Evolutionary conservation across 2,888 invertebrate species (phyloP).

Genomic region (Gastrophysa polygoni): DNA sequence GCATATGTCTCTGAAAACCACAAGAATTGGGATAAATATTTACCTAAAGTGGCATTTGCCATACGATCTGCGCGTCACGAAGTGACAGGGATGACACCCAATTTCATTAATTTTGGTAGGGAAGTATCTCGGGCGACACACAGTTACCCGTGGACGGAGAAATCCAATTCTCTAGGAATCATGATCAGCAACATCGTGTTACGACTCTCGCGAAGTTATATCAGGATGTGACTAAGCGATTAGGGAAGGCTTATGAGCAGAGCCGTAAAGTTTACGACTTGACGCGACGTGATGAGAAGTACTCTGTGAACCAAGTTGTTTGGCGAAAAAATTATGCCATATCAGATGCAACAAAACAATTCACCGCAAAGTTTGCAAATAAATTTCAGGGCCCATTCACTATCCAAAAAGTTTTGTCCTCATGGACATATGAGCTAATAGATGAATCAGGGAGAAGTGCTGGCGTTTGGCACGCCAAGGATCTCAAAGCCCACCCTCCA

Average conservation of each 20-base stretch:
- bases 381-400: constrained; percentile 6
- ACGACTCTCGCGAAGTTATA: neutral
- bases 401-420: neutral
- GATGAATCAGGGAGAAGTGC: neutral
- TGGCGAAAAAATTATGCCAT: neutral
- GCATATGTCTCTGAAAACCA: neutral
- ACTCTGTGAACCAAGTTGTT: neutral
- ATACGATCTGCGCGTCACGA: neutral
- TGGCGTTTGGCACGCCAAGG: constrained; percentile 1
- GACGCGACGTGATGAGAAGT: neutral
- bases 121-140: no score
- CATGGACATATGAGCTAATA: neutral
- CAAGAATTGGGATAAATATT: constrained; percentile 1
- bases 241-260: neutral
- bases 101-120: neutral
- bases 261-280: neutral
- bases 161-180: no score
- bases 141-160: no score
- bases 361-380: neutral
- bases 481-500: neutral
- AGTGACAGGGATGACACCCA: neutral
- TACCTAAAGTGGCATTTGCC: neutral
- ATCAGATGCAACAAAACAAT: neutral
- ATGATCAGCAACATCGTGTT: neutral
- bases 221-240: neutral